Evolutionary conservation across 2,113 vertebrate genomes (phyloP).

Genomic region (Lanius ludovicianus): DNA sequence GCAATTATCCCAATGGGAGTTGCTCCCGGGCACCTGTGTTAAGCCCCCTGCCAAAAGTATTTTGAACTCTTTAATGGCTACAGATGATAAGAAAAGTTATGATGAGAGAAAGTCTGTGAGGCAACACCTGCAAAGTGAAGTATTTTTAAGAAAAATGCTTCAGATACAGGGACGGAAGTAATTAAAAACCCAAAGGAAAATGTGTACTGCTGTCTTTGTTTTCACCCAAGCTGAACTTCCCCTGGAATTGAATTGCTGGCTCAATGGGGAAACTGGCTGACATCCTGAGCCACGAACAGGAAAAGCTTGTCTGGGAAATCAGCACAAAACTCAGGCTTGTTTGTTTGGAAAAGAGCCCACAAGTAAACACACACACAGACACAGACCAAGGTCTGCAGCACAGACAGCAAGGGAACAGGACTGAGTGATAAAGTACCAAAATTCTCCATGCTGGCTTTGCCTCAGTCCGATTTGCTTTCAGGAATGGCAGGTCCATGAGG

Average conservation of each 20-base stretch:
- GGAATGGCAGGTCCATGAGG: neutral
- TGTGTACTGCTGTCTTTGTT: constrained; percentile 20
- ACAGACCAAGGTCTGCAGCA: neutral
- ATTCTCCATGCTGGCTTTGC: accelerated
- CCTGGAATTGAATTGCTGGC: constrained; percentile 50
- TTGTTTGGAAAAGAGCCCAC: constrained; percentile 31
- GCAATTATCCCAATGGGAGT: constrained; percentile 9
- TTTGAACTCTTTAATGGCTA: constrained; percentile 13
- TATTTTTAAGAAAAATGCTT: constrained; percentile 36
- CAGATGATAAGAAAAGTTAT: constrained; percentile 14
- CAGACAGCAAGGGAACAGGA: neutral
- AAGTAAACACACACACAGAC: neutral
- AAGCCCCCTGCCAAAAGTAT: constrained; percentile 23
- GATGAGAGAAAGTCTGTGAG: constrained; percentile 40
- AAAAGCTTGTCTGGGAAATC: constrained; percentile 60
- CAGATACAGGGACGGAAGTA: constrained; percentile 13
- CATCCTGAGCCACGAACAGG: constrained; percentile 48
- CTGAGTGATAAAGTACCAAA: neutral
- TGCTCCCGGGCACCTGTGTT: constrained; percentile 23
- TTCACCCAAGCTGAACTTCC: constrained; percentile 68
- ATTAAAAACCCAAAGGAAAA: constrained; percentile 47
- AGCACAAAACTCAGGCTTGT: constrained; percentile 5
- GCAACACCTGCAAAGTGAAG: constrained; percentile 43
- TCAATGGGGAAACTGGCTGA: constrained; percentile 36
- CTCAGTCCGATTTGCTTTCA: neutral